Conservation (phyloP, 2,888 invertebrate genomes). For the Idaea biselata region DNA sequence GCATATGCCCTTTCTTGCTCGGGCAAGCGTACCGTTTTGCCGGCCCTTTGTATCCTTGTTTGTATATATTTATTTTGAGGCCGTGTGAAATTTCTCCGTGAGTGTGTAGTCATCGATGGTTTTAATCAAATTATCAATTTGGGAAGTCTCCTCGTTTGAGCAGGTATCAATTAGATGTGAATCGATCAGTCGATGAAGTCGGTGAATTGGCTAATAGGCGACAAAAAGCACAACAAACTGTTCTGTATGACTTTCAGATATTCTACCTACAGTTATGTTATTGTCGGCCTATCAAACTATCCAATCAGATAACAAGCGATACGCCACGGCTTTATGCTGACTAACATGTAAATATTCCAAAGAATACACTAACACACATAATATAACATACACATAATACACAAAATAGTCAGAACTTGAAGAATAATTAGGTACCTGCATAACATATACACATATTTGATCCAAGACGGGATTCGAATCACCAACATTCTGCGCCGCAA, state of each 20-base stretch:
- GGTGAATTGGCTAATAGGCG: too few relatives aligned
- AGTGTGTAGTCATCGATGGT: background rate
- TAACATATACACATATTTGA: background rate
- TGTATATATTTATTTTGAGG: slow-evolving; percentile 39
- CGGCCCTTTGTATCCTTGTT: slow-evolving; percentile 57
- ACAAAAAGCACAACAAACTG: too few relatives aligned
- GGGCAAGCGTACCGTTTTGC: slow-evolving; percentile 60
- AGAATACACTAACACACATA: too few relatives aligned
- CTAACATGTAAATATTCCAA: too few relatives aligned
- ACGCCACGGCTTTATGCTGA: too few relatives aligned
- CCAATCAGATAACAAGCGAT: too few relatives aligned
- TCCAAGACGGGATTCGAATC: background rate
- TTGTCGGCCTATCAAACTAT: too few relatives aligned
- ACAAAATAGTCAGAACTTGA: too few relatives aligned
- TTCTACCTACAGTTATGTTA: too few relatives aligned
- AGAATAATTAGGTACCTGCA: too few relatives aligned
- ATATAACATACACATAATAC: too few relatives aligned
- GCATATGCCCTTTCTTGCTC: slow-evolving; percentile 77
- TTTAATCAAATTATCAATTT: background rate
- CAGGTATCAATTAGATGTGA: background rate
- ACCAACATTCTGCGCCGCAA: background rate
- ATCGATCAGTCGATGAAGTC: background rate
- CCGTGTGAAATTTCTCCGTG: slow-evolving; percentile 36
- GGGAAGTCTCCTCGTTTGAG: background rate
- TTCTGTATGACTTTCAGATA: too few relatives aligned